phyloP scores from a whole-genome alignment of 2,888 invertebrate genomes.

The Drosophila meridionalis region DNA sequence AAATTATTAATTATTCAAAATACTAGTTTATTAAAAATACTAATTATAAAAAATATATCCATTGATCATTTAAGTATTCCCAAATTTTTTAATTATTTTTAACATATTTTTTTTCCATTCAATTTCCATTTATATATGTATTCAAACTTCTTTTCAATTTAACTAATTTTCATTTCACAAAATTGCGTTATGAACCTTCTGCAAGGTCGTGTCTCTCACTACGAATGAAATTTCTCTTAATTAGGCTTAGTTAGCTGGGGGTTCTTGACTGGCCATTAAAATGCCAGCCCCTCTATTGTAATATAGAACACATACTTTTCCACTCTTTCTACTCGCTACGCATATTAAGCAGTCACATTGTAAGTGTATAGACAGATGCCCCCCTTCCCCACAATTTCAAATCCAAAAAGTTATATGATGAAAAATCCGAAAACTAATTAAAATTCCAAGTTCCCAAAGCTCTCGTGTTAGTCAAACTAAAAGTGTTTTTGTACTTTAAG shows the following conservation, averaged over 20 bases:
- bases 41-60: too few relatives aligned
- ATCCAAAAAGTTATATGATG: background rate
- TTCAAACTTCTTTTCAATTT: background rate
- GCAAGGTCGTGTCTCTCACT: conserved; percentile 42
- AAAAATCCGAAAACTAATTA: conserved; percentile 3
- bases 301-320: conserved; percentile 76
- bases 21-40: too few relatives aligned
- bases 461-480: conserved; percentile 80
- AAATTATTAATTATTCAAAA: too few relatives aligned
- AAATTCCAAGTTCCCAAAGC: conserved; percentile 35
- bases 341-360: conserved; percentile 49
- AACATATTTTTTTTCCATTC: too few relatives aligned
- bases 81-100: too few relatives aligned
- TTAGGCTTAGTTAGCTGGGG: conserved; percentile 65
- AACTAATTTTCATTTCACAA: background rate
- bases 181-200: background rate
- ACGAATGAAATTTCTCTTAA: conserved; percentile 54
- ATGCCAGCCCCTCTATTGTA: conserved; percentile 74
- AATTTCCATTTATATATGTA: too few relatives aligned
- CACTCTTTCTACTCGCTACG: conserved; percentile 81
- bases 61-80: too few relatives aligned
- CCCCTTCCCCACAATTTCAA: conserved; percentile 18
- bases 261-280: conserved; percentile 37
- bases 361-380: conserved; percentile 71
- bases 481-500: conserved; percentile 78